Conservation (phyloP, 2,888 invertebrate species). For the Oscheius sp. region DNA sequence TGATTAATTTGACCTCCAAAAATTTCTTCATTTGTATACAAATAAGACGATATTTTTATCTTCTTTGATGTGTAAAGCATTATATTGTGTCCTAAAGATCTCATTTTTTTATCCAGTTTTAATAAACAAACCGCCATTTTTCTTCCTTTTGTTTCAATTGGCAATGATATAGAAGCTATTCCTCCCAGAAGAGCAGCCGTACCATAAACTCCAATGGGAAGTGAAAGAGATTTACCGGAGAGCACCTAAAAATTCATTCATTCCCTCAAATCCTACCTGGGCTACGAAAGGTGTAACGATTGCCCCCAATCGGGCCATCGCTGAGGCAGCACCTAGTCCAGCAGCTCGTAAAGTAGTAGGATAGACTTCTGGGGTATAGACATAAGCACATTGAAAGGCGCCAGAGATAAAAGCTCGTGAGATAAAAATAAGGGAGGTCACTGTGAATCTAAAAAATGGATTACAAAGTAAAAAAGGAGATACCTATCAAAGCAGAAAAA, state of each 20-base stretch:
- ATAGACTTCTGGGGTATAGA: conserved; percentile 94
- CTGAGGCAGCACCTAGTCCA: conserved; percentile 90
- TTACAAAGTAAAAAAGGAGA: too few relatives aligned
- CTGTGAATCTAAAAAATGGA: conserved; percentile 52
- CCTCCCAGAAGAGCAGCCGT: conserved; percentile 82
- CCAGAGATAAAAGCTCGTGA: conserved; percentile 91
- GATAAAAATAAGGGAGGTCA: conserved; percentile 85
- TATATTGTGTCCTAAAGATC: conserved; percentile 4
- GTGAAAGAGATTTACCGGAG: conserved; percentile 79
- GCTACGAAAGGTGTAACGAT: conserved; percentile 93
- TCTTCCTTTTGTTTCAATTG: conserved; percentile 83
- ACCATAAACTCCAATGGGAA: conserved; percentile 83
- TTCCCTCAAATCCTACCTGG: too few relatives aligned
- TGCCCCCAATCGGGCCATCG: conserved; percentile 88
- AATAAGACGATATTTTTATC: not conserved
- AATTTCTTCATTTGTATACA: not conserved
- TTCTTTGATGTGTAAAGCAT: not conserved
- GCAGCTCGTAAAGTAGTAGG: conserved; percentile 87
- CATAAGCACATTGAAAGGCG: conserved; percentile 92
- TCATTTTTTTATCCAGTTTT: not conserved
- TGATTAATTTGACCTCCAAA: not conserved
- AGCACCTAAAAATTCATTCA: too few relatives aligned
- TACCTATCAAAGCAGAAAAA: conserved; percentile 76
- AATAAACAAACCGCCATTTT: conserved; percentile 14
- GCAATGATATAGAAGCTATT: conserved; percentile 81